Evolutionary conservation across 2,797 vertebrate species (phyloP).

Genomic region (Pseudopleuronectes americanus): DNA sequence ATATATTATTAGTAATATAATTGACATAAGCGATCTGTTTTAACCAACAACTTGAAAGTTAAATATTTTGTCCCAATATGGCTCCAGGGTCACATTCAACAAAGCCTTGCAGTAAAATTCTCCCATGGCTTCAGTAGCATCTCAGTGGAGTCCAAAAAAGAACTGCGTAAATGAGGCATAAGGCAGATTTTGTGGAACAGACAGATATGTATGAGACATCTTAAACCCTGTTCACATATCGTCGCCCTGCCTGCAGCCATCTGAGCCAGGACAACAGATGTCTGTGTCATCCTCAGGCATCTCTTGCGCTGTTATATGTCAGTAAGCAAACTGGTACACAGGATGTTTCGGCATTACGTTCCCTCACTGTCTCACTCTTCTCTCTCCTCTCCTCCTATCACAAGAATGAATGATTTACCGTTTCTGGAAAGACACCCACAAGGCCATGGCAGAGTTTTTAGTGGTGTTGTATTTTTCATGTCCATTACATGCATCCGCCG

Average conservation of each 20-base stretch:
- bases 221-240: constrained; percentile 29
- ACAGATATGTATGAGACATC: background rate
- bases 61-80: no score
- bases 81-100: no score
- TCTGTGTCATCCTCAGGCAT: constrained; percentile 19
- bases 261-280: constrained; percentile 14
- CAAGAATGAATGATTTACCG: constrained; percentile 75
- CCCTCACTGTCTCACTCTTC: constrained; percentile 12
- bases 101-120: no score
- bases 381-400: constrained; percentile 33
- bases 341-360: constrained; percentile 18
- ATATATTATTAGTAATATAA: no score
- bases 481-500: constrained; percentile 70
- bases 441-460: constrained; percentile 68
- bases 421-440: constrained; percentile 68
- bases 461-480: constrained; percentile 78
- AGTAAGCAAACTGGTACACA: constrained; percentile 28
- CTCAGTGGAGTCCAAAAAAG: no score
- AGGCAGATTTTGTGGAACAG: background rate
- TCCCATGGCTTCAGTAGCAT: no score
- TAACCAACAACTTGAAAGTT: no score
- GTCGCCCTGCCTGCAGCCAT: background rate
- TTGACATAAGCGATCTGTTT: no score
- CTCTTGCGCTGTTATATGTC: constrained; percentile 18
- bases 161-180: no score